Conservation (phyloP, 2,113 vertebrate species). For the Rhinopomastus cyanomelas region DNA sequence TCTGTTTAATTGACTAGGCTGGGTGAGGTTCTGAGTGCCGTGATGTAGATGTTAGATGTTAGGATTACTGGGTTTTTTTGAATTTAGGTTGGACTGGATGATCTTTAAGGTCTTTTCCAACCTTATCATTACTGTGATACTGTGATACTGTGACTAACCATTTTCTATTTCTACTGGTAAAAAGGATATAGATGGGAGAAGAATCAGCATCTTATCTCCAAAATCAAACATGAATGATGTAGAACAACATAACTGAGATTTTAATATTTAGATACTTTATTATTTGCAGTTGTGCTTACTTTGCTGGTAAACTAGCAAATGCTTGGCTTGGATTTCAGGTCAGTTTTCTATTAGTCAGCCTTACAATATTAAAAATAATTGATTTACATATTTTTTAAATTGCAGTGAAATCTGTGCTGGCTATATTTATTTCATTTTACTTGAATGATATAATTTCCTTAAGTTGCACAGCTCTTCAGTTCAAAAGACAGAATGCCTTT, state of each 20-base stretch:
- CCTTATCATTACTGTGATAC: no score
- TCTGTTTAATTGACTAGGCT: background rate
- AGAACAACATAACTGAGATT: background rate
- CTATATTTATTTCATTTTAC: conserved; percentile 57
- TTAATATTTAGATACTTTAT: background rate
- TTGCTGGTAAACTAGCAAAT: background rate
- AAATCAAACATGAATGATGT: background rate
- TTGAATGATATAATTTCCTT: conserved; percentile 35
- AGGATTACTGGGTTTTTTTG: no score
- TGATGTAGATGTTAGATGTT: no score
- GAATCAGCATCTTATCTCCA: background rate
- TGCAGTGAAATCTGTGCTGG: conserved; percentile 9
- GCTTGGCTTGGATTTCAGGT: background rate
- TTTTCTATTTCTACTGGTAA: background rate
- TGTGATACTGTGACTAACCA: no score
- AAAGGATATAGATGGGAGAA: background rate
- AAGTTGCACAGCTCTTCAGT: background rate
- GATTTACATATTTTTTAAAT: conserved; percentile 59
- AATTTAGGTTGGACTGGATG: no score
- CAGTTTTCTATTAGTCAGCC: background rate
- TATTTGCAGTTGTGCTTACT: background rate
- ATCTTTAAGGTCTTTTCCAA: no score
- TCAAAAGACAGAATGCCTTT: conserved; percentile 5
- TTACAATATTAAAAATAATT: conserved; percentile 30
- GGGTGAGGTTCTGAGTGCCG: no score